Evolutionary conservation across 2,888 invertebrate species (phyloP), one percentile per base, ranked within the genome.

Genomic region (Torymus tubicola): DNA sequence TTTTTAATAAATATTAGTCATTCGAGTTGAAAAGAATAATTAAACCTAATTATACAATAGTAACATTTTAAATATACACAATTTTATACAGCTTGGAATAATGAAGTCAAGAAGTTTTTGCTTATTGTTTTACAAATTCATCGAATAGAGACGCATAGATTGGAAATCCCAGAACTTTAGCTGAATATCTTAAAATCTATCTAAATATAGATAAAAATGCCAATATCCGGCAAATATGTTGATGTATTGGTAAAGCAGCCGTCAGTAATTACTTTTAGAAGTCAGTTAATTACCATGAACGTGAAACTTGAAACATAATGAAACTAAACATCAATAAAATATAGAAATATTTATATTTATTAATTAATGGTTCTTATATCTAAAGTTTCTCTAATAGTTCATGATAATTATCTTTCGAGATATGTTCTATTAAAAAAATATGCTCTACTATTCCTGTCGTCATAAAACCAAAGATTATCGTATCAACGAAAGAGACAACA

Each of bases 131-230:
- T 42, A 42, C 5, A 21, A 21, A 16, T 52, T 65, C 12, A 12
- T 52, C 18, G 2, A 52, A 65, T 52, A 3, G n/a, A 64, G 42
- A 64, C 2, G 42, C 5, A 8, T 42, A 18, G 21, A 21, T 21
- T 24, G 24, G 12, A 61, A 77, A 77, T 72, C 42, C 61, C 61
- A 72, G 57, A 55, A 61, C 57, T 58, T 71, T 24, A 52, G 50
- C 55, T 61, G n/a, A 31, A 31, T 78, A 64, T 76, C 74, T 61
- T 83, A 70, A 77, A 80, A 81, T 42, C 73, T 75, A 69, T 70
- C 79, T 83, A 76, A 69, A 82, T 83, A 82, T 81, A 72, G 71
- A 81, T 85, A 82, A 84, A 83, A 83, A 81, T 81, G 82, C 82
- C 83, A 84, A 58, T 83, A 57, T 16, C 24, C 31, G 73, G 61